Evolutionary conservation across 2,888 invertebrate genomes (phyloP).

Genomic region (Trimorus sp.): DNA sequence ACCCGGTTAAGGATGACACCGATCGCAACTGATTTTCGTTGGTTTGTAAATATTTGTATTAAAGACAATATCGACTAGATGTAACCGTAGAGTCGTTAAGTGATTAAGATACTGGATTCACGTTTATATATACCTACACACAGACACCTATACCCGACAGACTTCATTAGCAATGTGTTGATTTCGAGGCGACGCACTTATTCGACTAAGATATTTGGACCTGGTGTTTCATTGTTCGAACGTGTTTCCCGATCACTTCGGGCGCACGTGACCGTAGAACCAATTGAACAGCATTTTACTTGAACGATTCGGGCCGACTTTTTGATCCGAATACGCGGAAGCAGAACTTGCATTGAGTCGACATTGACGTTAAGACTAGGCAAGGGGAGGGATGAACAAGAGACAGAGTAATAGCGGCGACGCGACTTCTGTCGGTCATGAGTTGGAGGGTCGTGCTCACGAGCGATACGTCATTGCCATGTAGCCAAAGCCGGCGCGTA

Average conservation of each 20-base stretch:
- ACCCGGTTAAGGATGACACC: not conserved
- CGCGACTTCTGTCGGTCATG: slow-evolving; percentile 25
- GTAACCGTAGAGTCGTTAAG: slow-evolving; percentile 35
- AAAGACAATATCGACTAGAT: slow-evolving; percentile 51
- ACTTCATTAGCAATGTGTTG: slow-evolving; percentile 8
- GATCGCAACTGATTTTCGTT: slow-evolving; percentile 32
- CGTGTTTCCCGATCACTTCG: slow-evolving; percentile 47
- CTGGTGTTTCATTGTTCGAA: slow-evolving; percentile 49
- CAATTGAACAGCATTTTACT: slow-evolving; percentile 22
- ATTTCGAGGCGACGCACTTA: slow-evolving; percentile 23
- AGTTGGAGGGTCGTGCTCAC: slow-evolving; percentile 23
- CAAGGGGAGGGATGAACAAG: too few species aligned
- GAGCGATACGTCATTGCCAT: slow-evolving; percentile 50
- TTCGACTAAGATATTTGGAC: slow-evolving; percentile 29
- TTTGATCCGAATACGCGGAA: too few species aligned
- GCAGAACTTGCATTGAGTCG: slow-evolving; percentile 57
- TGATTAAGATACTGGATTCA: slow-evolving; percentile 37
- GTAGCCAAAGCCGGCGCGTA: not conserved
- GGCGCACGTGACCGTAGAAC: slow-evolving; percentile 39
- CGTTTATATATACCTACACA: slow-evolving; percentile 20
- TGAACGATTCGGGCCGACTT: slow-evolving; percentile 10
- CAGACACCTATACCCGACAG: not conserved
- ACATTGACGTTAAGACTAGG: slow-evolving; percentile 37
- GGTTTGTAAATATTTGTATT: slow-evolving; percentile 58
- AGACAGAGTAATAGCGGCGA: slow-evolving; percentile 22